Percentiles rank a stretch among this genome's conserved stretches.
phyloP scores from a whole-genome alignment of 2,888 invertebrate species.

The Sturmia bella region DNA sequence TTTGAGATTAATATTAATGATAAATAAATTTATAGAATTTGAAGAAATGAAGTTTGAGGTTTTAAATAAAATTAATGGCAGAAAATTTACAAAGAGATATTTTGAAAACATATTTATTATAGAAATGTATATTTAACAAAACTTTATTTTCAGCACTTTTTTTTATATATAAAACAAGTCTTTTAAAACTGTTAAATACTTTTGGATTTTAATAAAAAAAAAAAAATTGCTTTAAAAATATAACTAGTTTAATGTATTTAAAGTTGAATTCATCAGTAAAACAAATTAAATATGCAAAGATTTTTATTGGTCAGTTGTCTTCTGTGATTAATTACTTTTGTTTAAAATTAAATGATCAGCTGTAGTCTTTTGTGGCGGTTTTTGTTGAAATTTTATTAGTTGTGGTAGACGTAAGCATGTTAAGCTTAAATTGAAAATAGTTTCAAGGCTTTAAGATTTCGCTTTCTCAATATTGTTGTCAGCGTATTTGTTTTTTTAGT shows the following conservation, averaged over 20 bases:
- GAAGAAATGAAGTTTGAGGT: background rate
- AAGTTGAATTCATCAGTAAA: background rate
- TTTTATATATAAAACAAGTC: background rate
- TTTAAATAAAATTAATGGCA: background rate
- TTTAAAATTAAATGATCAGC: constrained; percentile 35
- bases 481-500: too few species aligned
- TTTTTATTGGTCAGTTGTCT: constrained; percentile 39
- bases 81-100: too few species aligned
- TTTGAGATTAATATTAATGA: constrained; percentile 33
- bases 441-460: too few species aligned
- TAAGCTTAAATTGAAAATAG: background rate
- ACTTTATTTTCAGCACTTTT: background rate
- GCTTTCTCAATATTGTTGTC: too few species aligned
- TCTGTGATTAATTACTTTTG: constrained; percentile 62
- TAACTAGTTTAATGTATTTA: too few species aligned
- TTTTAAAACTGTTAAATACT: background rate
- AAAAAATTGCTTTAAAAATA: too few species aligned
- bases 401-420: constrained; percentile 23
- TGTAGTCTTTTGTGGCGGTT: constrained; percentile 2
- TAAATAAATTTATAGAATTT: constrained; percentile 12
- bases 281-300: constrained; percentile 8
- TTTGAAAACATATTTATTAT: constrained; percentile 25
- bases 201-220: too few species aligned
- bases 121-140: background rate
- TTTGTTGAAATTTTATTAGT: constrained; percentile 6